Conservation (phyloP, 2,888 invertebrate genomes). For the Drosophila neutralis region DNA sequence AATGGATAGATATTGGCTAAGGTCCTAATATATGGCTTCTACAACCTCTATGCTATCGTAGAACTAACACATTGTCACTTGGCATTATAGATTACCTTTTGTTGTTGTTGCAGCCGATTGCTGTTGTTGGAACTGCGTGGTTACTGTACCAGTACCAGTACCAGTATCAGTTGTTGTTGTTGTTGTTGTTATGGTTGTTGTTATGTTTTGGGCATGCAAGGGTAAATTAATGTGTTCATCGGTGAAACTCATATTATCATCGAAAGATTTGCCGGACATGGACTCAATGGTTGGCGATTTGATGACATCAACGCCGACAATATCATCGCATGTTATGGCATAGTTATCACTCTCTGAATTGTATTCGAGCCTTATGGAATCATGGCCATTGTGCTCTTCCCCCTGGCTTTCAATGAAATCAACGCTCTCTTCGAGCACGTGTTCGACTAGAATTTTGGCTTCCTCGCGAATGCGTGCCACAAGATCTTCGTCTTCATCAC, state of each 20-base stretch:
- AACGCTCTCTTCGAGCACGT: conserved; percentile 84
- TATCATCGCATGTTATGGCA: conserved; percentile 84
- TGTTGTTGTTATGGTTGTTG: conserved; percentile 56
- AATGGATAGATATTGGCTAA: conserved; percentile 27
- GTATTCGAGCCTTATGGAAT: conserved; percentile 71
- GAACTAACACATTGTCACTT: conserved; percentile 42
- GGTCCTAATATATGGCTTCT: conserved; percentile 30
- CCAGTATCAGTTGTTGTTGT: conserved; percentile 25
- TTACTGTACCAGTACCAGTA: conserved; percentile 34
- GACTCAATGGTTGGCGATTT: conserved; percentile 85
- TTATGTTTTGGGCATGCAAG: conserved; percentile 75
- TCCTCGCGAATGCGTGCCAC: conserved; percentile 81
- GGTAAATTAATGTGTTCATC: conserved; percentile 79
- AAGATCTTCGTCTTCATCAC: conserved; percentile 62
- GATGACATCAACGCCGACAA: conserved; percentile 83
- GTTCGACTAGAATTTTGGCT: conserved; percentile 83
- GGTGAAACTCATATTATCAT: conserved; percentile 84
- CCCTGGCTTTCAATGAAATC: conserved; percentile 81
- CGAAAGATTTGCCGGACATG: conserved; percentile 84
- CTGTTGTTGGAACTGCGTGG: conserved; percentile 64
- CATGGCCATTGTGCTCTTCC: conserved; percentile 69
- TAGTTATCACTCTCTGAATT: conserved; percentile 85
- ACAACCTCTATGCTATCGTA: conserved; percentile 35
- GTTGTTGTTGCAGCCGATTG: conserved; percentile 58
- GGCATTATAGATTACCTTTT: conserved; percentile 73